Base-by-base conservation (phyloP, 2,113 vertebrate species). In the Cnemophilus loriae region DNA sequence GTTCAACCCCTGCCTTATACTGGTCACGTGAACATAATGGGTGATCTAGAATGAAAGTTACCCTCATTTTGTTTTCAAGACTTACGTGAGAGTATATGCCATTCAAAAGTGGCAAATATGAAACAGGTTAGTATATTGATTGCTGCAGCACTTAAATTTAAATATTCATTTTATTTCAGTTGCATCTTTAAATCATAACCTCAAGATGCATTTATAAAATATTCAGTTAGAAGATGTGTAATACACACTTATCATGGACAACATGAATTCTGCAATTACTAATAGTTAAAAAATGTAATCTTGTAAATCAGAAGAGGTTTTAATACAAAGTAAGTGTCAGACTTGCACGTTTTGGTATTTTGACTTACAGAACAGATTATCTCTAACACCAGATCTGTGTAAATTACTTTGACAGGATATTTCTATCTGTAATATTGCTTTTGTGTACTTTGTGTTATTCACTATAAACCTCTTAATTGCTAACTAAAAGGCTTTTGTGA, bases 1-100 rank as follows among this genome's bases (percentile, higher is more conserved):
- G 4, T 30, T 84, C 37, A 47, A 35, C 3, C 3, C 22, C 56
- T 35, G 7, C 1, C 69, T 84, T 64, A 7, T 26, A 21, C 33
- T 35, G 5, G 5, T 47, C 4, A 1, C 0, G 1, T 22, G 16
- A 89, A 73, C 30, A 20, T 26, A 70, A 41, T 8, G 7, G 4
- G 8, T 12, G 4, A 13, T n/a, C 13, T 49, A 44, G 16, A 19
- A 12, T 20, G 7, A 61, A 74, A 41, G 17, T 53, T 53, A 53
- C 4, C 13, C 6, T 68, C 19, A 28, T 57, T 86, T 87, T 47
- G 1, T 61, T 80, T 35, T 64, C 55, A 65, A 80, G 20, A 10
- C 3, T 49, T 37, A 77, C 19, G 2, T 19, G 49, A 60, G 9
- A 32, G 16, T 3, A 10, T 26, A 24, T 6, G 11, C 35, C 35